Conservation (phyloP, 23 tunicate genomes). For the Ciona savignyi region DNA sequence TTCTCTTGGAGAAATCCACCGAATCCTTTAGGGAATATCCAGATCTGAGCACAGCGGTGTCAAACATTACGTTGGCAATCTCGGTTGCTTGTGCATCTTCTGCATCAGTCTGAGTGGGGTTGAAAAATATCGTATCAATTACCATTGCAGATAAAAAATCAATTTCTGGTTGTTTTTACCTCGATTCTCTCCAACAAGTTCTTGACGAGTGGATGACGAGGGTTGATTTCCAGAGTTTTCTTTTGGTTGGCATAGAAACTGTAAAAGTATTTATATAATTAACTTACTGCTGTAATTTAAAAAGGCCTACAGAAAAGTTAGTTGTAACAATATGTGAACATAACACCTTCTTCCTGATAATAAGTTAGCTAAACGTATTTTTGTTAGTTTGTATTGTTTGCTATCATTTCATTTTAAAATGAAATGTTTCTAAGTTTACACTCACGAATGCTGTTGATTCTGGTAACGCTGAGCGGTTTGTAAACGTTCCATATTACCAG, state of each 20-base stretch:
- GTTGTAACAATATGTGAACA: no score
- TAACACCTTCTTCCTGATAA: no score
- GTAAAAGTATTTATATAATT: no score
- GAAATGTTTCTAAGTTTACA: conserved; percentile 2
- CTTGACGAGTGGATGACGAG: conserved; percentile 95
- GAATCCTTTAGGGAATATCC: conserved; percentile 92
- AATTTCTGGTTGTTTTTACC: no score
- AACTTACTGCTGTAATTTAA: no score
- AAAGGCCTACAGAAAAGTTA: no score
- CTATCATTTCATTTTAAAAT: neutral
- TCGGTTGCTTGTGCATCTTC: conserved; percentile 71
- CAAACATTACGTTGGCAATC: conserved; percentile 93
- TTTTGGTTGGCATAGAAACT: conserved; percentile 96
- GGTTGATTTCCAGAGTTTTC: conserved; percentile 95
- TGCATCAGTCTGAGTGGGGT: conserved; percentile 77
- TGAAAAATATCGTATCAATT: no score
- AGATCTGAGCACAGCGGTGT: conserved; percentile 87
- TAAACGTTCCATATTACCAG: conserved; percentile 81
- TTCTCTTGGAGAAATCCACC: conserved; percentile 79
- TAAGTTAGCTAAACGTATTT: no score
- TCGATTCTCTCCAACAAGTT: conserved; percentile 69
- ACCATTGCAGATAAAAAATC: no score
- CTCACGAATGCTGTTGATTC: conserved; percentile 73
- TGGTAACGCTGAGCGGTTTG: conserved; percentile 70
- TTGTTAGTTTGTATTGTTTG: no score